These are phyloP conservation scores for Pachyuromys duprasi DNA, from an alignment of 2,797 vertebrate species.

Conservation along the genomic window DNA sequence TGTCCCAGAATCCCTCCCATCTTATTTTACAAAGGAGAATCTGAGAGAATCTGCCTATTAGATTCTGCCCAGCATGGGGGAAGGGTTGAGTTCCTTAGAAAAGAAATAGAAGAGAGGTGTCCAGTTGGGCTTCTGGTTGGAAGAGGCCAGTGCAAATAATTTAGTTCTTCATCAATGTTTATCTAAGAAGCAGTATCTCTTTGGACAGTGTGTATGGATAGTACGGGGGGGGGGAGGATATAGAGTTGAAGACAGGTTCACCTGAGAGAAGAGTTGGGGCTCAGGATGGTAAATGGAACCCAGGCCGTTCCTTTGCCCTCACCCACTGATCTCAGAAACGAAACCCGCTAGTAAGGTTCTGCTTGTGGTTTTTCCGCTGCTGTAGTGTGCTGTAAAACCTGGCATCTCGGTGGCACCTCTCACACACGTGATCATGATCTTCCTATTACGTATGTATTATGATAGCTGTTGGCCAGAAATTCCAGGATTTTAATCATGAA, in stretches of 20 bases:
- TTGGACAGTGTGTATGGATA: background rate
- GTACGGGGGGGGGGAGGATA: background rate
- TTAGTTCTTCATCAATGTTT: background rate
- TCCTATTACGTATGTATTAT: background rate
- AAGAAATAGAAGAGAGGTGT: background rate
- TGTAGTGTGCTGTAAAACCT: background rate
- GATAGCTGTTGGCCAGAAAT: conserved; percentile 16
- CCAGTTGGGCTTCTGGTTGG: conserved; percentile 19
- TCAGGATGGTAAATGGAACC: background rate
- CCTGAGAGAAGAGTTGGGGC: background rate
- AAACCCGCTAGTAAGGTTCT: background rate
- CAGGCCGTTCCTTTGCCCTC: background rate
- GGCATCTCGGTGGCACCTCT: background rate
- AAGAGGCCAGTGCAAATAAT: background rate
- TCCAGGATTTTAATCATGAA: conserved; percentile 46
- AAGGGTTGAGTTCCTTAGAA: background rate
- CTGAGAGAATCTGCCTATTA: background rate
- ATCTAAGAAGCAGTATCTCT: background rate
- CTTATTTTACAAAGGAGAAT: background rate
- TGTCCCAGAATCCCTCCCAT: background rate
- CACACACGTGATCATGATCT: background rate
- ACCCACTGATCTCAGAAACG: background rate
- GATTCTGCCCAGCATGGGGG: background rate
- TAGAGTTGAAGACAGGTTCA: background rate
- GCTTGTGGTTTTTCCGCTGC: background rate